Conservation (phyloP, 2,888 invertebrate species). For the Hanleya hanleyi region DNA sequence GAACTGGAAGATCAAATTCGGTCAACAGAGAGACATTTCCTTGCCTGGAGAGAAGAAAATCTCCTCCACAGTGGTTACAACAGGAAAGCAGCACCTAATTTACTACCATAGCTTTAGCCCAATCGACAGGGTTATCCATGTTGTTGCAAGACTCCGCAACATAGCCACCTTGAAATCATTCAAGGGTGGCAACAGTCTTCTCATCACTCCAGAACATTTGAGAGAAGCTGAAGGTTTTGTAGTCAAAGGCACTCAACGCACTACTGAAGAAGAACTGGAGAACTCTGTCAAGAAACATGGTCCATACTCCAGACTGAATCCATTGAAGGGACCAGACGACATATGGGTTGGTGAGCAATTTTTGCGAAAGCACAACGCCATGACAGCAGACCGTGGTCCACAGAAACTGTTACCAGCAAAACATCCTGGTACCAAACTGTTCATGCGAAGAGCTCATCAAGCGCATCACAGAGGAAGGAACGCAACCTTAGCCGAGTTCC, state of each 20-base stretch:
- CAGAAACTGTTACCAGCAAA: slow-evolving; percentile 1
- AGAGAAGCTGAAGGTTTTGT: slow-evolving; percentile 5
- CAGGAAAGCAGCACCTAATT: neutral
- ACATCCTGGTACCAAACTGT: slow-evolving; percentile 5
- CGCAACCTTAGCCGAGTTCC: slow-evolving; percentile 13
- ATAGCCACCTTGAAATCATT: neutral
- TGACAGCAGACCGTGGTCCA: slow-evolving; percentile 6
- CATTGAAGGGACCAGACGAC: neutral
- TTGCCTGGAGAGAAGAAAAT: slow-evolving; percentile 15
- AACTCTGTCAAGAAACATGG: neutral
- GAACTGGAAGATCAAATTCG: slow-evolving; percentile 7
- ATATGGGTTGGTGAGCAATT: slow-evolving; percentile 10
- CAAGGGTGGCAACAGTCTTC: neutral
- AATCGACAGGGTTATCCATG: neutral
- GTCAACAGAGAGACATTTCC: neutral
- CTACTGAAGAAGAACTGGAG: neutral
- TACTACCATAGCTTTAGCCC: neutral
- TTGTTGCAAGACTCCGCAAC: neutral
- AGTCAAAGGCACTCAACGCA: slow-evolving; percentile 2
- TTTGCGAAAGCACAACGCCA: slow-evolving; percentile 1
- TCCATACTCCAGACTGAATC: slow-evolving; percentile 5
- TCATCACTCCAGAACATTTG: neutral
- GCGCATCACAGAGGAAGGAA: slow-evolving; percentile 5
- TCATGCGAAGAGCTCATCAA: slow-evolving; percentile 7
- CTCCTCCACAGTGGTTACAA: neutral